Conservation (phyloP, 2,888 invertebrate species). For the Neuroscelio doddi region DNA sequence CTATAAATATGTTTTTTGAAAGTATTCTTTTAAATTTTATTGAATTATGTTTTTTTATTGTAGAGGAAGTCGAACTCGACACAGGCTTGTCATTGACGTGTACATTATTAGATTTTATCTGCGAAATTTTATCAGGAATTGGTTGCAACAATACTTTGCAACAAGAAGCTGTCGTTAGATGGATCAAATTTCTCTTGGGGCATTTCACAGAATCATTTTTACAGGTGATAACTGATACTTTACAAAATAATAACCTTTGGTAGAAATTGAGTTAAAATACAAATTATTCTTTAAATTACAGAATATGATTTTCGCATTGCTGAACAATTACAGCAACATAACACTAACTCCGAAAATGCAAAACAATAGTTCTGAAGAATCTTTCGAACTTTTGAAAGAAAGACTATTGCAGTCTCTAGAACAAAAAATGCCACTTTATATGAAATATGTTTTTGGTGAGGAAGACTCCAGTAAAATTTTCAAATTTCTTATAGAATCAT, state of each 20-base stretch:
- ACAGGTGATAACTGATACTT: too few species aligned
- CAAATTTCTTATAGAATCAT: slow-evolving; percentile 69
- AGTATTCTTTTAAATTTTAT: slow-evolving; percentile 12
- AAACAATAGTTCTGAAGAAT: slow-evolving; percentile 50
- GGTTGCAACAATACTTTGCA: slow-evolving; percentile 69
- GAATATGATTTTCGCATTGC: slow-evolving; percentile 50
- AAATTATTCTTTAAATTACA: too few species aligned
- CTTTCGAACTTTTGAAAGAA: slow-evolving; percentile 48
- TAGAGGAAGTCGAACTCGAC: slow-evolving; percentile 74
- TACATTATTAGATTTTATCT: slow-evolving; percentile 71
- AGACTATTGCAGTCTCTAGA: slow-evolving; percentile 51
- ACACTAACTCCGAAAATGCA: slow-evolving; percentile 42
- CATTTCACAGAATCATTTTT: slow-evolving; percentile 68
- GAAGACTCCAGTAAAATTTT: slow-evolving; percentile 65
- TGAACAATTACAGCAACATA: slow-evolving; percentile 40
- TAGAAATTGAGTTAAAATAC: neutral
- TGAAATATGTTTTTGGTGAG: slow-evolving; percentile 68
- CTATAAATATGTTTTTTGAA: neutral
- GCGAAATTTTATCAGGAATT: slow-evolving; percentile 73
- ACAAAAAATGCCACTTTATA: slow-evolving; percentile 46
- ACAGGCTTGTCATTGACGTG: slow-evolving; percentile 72
- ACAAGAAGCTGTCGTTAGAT: slow-evolving; percentile 74
- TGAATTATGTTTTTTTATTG: slow-evolving; percentile 46
- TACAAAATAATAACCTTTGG: neutral
- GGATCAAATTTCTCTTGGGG: slow-evolving; percentile 71